These are phyloP conservation scores for Ochlodes sylvanus DNA, from an alignment of 2,888 invertebrate genomes.

Conservation along the genomic window DNA sequence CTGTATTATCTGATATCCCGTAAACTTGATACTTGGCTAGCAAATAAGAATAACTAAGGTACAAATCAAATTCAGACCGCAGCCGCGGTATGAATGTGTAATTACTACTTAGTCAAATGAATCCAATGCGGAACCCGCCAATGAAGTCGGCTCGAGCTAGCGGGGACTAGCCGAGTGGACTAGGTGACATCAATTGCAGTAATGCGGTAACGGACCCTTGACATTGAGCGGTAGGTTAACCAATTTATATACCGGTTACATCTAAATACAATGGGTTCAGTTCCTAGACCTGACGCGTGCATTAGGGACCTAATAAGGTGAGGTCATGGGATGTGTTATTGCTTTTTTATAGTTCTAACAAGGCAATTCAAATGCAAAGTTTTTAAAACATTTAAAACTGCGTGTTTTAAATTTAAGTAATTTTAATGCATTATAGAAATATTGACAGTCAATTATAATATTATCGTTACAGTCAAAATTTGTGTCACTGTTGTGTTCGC, in stretches of 20 bases:
- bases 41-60: too few species aligned
- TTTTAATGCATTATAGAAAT: too few species aligned
- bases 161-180: constrained; percentile 33
- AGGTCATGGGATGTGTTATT: not conserved
- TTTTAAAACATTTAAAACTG: too few species aligned
- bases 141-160: not conserved
- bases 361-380: too few species aligned
- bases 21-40: not conserved
- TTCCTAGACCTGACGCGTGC: constrained; percentile 8
- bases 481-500: too few species aligned
- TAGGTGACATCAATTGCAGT: constrained; percentile 41
- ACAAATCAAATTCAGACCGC: not conserved
- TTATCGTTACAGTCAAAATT: too few species aligned
- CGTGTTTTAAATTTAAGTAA: too few species aligned
- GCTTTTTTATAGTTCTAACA: too few species aligned
- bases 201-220: constrained; percentile 31
- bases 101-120: constrained; percentile 2
- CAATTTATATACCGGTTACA: constrained; percentile 49
- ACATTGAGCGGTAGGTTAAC: constrained; percentile 31
- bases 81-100: not conserved
- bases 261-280: constrained; percentile 49
- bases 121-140: not conserved
- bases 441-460: too few species aligned
- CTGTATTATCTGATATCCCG: too few species aligned
- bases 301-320: constrained; percentile 40